Conservation (phyloP, 2,888 invertebrate species). For the Drosophila mayaguana region DNA sequence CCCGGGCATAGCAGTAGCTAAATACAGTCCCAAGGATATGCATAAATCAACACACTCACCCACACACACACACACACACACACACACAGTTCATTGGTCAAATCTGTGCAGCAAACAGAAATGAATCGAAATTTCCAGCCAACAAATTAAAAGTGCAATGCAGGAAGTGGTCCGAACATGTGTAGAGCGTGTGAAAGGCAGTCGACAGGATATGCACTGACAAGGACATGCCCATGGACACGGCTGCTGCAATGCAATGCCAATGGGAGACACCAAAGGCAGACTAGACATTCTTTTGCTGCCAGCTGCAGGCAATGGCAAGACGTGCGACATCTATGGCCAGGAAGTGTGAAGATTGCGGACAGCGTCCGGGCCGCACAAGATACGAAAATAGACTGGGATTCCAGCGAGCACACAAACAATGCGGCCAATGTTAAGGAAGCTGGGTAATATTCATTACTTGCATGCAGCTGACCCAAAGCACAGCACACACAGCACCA, state of each 20-base stretch:
- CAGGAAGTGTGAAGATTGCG: conserved; percentile 32
- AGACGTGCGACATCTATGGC: conserved; percentile 57
- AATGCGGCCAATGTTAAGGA: conserved; percentile 40
- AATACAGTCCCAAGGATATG: conserved; percentile 6
- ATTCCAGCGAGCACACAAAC: conserved; percentile 23
- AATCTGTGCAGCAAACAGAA: conserved; percentile 43
- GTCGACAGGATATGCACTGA: conserved; percentile 19
- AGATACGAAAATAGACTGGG: conserved; percentile 7
- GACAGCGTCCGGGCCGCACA: not conserved
- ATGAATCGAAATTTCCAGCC: conserved; percentile 57
- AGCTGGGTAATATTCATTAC: conserved; percentile 57
- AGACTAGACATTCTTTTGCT: conserved; percentile 17
- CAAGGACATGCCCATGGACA: conserved; percentile 25
- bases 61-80: conserved; percentile 1
- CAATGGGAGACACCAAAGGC: conserved; percentile 43
- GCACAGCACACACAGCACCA: conserved; percentile 12
- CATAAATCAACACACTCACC: conserved; percentile 26
- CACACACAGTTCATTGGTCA: not conserved
- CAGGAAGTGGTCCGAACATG: conserved; percentile 42
- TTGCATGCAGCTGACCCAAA: conserved; percentile 55
- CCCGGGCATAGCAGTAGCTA: not conserved
- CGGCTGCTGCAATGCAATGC: conserved; percentile 37
- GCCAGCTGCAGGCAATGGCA: conserved; percentile 54
- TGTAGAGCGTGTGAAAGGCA: conserved; percentile 32
- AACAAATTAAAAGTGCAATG: conserved; percentile 64